A percentile compares a stretch with the other conserved stretches of the same genome.
phyloP scores from a whole-genome alignment of 1,140 invertebrate species.

The Diachasma alloeum region DNA sequence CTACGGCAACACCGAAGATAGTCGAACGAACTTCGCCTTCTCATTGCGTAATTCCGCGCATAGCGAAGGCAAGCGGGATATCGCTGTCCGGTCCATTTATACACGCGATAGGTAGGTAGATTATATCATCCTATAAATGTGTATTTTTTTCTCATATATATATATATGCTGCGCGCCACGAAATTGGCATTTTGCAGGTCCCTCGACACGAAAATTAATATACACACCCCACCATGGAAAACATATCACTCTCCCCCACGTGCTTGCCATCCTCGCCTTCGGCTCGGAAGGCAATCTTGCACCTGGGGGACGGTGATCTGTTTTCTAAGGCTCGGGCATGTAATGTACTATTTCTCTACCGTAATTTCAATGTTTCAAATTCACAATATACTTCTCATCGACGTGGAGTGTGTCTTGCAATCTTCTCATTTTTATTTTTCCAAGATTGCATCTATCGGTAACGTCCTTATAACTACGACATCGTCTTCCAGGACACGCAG shows the following conservation, averaged over 20 bases:
- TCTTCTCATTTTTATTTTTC: conserved; percentile 7
- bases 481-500: conserved; percentile 15
- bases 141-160: conserved; percentile 40
- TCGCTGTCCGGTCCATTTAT: conserved; percentile 59
- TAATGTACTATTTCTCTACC: too few relatives aligned
- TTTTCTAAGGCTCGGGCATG: too few relatives aligned
- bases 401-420: not conserved
- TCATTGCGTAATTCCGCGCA: conserved; percentile 60
- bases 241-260: too few relatives aligned
- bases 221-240: too few relatives aligned
- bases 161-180: too few relatives aligned
- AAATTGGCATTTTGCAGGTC: too few relatives aligned
- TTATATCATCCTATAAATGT: conserved; percentile 44
- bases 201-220: too few relatives aligned
- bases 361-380: not conserved
- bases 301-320: too few relatives aligned
- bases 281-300: too few relatives aligned
- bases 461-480: conserved; percentile 20
- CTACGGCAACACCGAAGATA: not conserved
- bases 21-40: conserved; percentile 29
- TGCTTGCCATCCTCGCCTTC: too few relatives aligned
- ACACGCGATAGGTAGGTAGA: conserved; percentile 42
- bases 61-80: conserved; percentile 61
- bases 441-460: conserved; percentile 48
- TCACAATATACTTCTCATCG: conserved; percentile 54